Conservation (phyloP, 2,888 invertebrate genomes). For the Coelinius sp. region DNA sequence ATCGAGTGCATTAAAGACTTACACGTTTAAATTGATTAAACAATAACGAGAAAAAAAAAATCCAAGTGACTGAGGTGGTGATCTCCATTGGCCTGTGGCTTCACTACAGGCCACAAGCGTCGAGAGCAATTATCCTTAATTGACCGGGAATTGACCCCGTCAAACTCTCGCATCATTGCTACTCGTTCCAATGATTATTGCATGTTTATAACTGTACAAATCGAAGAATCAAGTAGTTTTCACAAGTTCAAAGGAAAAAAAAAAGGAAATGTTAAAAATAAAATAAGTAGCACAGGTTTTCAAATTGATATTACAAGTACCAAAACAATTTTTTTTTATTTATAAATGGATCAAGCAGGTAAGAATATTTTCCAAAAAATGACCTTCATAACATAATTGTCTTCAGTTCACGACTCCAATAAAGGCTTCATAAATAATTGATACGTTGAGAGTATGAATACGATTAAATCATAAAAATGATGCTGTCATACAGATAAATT, state of each 20-base stretch:
- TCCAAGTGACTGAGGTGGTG: slow-evolving; percentile 5
- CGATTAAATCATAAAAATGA: neutral
- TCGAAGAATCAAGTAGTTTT: slow-evolving; percentile 2
- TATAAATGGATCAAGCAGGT: too few relatives aligned
- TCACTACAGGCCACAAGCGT: slow-evolving; percentile 25
- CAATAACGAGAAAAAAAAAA: neutral
- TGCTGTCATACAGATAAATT: neutral
- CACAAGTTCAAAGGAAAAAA: neutral
- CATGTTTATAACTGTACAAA: slow-evolving; percentile 25
- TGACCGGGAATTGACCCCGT: slow-evolving; percentile 40
- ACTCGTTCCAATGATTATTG: slow-evolving; percentile 32
- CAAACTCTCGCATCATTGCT: slow-evolving; percentile 31
- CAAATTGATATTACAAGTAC: too few relatives aligned
- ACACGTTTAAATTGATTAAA: neutral
- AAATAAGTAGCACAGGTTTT: too few relatives aligned
- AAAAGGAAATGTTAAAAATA: neutral
- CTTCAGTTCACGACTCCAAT: neutral
- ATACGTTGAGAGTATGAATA: neutral
- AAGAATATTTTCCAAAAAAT: too few relatives aligned
- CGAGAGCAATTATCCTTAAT: slow-evolving; percentile 36
- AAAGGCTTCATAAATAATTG: neutral
- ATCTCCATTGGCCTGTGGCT: slow-evolving; percentile 2
- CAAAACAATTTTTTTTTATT: too few relatives aligned
- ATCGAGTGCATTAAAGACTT: slow-evolving; percentile 55
- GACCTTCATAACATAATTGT: too few relatives aligned